Conservation (phyloP, 2,113 vertebrate species). For the Sceloporus tristichus region DNA sequence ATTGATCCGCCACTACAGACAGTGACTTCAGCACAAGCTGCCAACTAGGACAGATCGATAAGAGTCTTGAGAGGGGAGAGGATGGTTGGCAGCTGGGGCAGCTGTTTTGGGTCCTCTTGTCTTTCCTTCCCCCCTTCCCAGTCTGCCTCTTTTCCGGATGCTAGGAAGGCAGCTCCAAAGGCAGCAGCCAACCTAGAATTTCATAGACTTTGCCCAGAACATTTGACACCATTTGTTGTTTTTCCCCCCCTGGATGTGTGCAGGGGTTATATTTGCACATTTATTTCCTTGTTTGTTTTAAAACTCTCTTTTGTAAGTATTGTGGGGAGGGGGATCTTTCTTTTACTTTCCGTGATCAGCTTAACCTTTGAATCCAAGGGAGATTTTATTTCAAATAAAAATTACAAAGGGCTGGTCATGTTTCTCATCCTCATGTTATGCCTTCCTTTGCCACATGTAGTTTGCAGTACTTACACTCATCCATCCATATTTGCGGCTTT, state of each 20-base stretch:
- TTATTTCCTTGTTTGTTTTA: background rate
- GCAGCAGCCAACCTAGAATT: background rate
- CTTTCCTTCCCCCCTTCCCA: background rate
- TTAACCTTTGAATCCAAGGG: background rate
- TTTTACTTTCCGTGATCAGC: background rate
- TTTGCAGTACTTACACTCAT: background rate
- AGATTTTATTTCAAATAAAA: background rate
- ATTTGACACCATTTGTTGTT: too few species aligned
- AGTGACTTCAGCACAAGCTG: slow-evolving; percentile 61
- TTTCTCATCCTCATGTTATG: background rate
- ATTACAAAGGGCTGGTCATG: background rate
- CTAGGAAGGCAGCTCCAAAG: background rate
- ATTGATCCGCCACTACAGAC: slow-evolving; percentile 66
- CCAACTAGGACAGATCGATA: slow-evolving; percentile 74
- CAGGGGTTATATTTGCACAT: background rate
- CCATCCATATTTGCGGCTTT: too few species aligned
- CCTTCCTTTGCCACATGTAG: background rate
- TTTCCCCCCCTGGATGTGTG: background rate
- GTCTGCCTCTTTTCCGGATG: background rate
- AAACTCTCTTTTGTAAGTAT: background rate
- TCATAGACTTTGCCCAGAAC: background rate
- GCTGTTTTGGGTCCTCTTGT: background rate
- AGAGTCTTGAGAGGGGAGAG: slow-evolving; percentile 43
- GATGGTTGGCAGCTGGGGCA: slow-evolving; percentile 63
- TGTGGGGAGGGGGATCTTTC: background rate